phyloP scores from a whole-genome alignment of 2,888 invertebrate genomes.

The Gymnocheta viridis region DNA sequence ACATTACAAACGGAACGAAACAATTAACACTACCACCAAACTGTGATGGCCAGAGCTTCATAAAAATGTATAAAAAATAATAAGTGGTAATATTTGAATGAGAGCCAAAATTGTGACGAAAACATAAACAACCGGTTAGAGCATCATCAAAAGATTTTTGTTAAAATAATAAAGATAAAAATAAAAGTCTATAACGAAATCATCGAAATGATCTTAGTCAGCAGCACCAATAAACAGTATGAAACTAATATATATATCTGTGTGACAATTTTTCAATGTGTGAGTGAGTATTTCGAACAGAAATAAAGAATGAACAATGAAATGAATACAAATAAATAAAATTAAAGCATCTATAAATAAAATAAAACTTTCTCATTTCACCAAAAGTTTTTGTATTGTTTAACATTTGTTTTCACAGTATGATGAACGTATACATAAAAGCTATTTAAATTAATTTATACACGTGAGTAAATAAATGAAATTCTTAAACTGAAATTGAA shows the following conservation, averaged over 20 bases:
- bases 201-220: slow-evolving; percentile 12
- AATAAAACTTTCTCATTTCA: not conserved
- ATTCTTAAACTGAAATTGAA: slow-evolving; percentile 18
- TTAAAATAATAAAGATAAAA: slow-evolving; percentile 15
- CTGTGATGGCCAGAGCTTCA: too few relatives aligned
- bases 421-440: slow-evolving; percentile 13
- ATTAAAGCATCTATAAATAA: slow-evolving; percentile 19
- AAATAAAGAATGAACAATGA: not conserved
- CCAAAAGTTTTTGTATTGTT: not conserved
- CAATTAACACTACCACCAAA: not conserved
- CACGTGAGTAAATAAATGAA: slow-evolving; percentile 47
- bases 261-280: slow-evolving; percentile 7
- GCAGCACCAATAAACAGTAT: not conserved
- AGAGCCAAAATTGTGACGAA: slow-evolving; percentile 45
- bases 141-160: slow-evolving; percentile 1
- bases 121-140: slow-evolving; percentile 28
- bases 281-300: not conserved
- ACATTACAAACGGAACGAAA: too few relatives aligned
- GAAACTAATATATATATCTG: not conserved
- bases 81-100: not conserved
- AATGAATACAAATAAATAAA: slow-evolving; percentile 1
- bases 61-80: not conserved
- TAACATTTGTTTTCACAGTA: not conserved
- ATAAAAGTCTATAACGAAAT: slow-evolving; percentile 9
- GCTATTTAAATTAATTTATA: slow-evolving; percentile 38